Evolutionary conservation across 2,888 invertebrate species (phyloP), one percentile per base, ranked within the genome.

Genomic region (Ischnura elegans): DNA sequence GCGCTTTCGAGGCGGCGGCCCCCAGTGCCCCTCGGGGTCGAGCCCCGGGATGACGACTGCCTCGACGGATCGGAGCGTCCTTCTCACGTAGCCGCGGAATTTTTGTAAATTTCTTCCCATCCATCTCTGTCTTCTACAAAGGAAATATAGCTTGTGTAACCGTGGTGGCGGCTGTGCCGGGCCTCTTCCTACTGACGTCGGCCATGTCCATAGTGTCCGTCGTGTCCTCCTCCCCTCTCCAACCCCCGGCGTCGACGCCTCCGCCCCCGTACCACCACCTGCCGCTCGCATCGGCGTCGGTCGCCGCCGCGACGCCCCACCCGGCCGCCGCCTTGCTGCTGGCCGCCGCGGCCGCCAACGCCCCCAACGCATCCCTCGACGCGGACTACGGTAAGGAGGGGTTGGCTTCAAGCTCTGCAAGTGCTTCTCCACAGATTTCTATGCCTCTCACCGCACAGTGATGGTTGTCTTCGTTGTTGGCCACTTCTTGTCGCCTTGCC

Each of bases 21-120:
- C 76, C 76, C 90, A 90, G 90, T 90, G 61, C 90, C 90, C 90
- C 90, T 90, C 90, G 90, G 90, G 90, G 90, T 90, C 90, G 90
- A 42, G 90, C 90, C 90, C 90, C 90, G 90, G 90, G 90, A 90
- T 90, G 90, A 90, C 61, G 90, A 76, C 25, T 76, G 76, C 36
- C 8, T 36, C 29, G 76, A 76, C 76, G 76, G n/a, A 42, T 42
- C 43, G 66, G 61, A 55, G 42, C n/a, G 25, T 43, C 43, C 42
- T 61, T n/a, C 42, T 61, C 2, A 36, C 42, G 42, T 90, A 90
- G 90, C 51, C 36, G 29, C 29, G 47, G 76, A 61, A 25, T 76
- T n/a, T 61, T 61, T n/a, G n/a, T 51, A 19, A 1, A 51, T 51
- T 51, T 51, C 51, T 51, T 51, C 51, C 51, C 19, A 8, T 19